Conservation (phyloP, 2,113 vertebrate species). For the Caranx melampygus region DNA sequence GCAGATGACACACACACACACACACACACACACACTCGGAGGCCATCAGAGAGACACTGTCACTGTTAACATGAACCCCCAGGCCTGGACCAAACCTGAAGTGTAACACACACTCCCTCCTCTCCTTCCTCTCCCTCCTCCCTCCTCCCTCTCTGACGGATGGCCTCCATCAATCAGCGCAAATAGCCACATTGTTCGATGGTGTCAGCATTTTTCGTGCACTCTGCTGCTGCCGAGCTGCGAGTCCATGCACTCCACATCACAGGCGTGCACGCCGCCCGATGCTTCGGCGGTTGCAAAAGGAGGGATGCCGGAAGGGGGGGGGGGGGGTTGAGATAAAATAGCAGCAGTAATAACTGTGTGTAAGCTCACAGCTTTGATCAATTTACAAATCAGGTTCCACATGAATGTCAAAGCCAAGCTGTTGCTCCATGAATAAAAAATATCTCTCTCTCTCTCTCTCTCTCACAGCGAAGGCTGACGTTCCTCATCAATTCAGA, state of each 20-base stretch:
- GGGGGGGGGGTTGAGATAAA: not conserved
- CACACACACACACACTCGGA: slow-evolving; percentile 40
- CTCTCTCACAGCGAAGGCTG: not conserved
- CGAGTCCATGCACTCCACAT: slow-evolving; percentile 19
- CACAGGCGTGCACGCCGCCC: not conserved
- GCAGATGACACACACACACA: slow-evolving; percentile 40
- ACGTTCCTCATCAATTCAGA: slow-evolving; percentile 51
- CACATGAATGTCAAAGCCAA: slow-evolving; percentile 41
- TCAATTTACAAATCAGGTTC: slow-evolving; percentile 28
- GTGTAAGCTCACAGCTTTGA: slow-evolving; percentile 33
- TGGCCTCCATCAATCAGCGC: slow-evolving; percentile 63
- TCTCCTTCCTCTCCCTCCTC: not conserved
- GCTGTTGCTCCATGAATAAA: slow-evolving; percentile 38
- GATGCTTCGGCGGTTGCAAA: not conserved
- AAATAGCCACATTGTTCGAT: slow-evolving; percentile 50
- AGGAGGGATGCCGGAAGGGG: too few relatives aligned
- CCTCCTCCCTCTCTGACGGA: slow-evolving; percentile 27
- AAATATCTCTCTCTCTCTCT: not conserved
- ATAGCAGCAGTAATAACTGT: not conserved
- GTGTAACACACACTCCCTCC: not conserved
- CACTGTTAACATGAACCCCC: slow-evolving; percentile 36
- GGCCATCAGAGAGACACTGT: slow-evolving; percentile 31
- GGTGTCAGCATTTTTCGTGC: slow-evolving; percentile 61
- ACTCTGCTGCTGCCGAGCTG: slow-evolving; percentile 37
- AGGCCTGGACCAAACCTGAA: slow-evolving; percentile 25